Percentiles rank a stretch among this genome's conserved stretches.
These are phyloP conservation scores for Cryptus armator DNA, from an alignment of 2,888 invertebrate species.

Conservation along the genomic window DNA sequence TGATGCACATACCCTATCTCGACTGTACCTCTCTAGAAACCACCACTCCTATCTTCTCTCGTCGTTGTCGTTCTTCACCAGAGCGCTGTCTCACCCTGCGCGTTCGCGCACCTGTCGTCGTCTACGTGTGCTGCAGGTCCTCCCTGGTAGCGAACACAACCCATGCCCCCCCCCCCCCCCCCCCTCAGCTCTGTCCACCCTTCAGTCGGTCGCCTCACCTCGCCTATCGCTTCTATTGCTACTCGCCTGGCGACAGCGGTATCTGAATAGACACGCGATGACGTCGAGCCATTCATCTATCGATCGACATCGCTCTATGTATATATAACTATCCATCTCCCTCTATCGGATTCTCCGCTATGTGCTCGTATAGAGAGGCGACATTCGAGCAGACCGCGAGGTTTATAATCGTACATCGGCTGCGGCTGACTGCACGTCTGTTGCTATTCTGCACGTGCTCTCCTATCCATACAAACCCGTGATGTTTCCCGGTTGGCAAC, in stretches of 20 bases:
- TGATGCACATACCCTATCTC: constrained; percentile 37
- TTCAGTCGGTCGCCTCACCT: constrained; percentile 29
- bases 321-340: constrained; percentile 24
- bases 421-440: constrained; percentile 56
- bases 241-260: constrained; percentile 70
- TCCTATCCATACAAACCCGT: constrained; percentile 9
- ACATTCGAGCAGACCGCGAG: constrained; percentile 42
- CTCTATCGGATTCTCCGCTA: constrained; percentile 5
- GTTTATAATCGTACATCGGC: constrained; percentile 65
- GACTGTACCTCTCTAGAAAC: constrained; percentile 11
- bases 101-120: constrained; percentile 58
- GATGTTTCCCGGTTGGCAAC: constrained; percentile 64
- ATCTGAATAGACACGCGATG: constrained; percentile 70
- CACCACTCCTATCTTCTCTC: constrained; percentile 31
- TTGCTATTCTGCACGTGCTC: constrained; percentile 49
- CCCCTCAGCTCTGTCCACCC: constrained; percentile 4
- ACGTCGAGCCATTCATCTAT: constrained; percentile 71
- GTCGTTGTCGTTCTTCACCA: constrained; percentile 6
- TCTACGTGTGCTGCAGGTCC: constrained; percentile 54
- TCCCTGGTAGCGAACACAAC: constrained; percentile 43
- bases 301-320: constrained; percentile 67
- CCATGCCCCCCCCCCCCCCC: background rate
- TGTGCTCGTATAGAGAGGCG: constrained; percentile 8
- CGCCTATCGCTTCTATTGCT: constrained; percentile 60
- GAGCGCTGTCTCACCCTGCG: constrained; percentile 42